Percentiles rank a stretch among this genome's conserved stretches.
phyloP scores from a whole-genome alignment of 2,797 vertebrate genomes.

The Crotalus adamanteus region DNA sequence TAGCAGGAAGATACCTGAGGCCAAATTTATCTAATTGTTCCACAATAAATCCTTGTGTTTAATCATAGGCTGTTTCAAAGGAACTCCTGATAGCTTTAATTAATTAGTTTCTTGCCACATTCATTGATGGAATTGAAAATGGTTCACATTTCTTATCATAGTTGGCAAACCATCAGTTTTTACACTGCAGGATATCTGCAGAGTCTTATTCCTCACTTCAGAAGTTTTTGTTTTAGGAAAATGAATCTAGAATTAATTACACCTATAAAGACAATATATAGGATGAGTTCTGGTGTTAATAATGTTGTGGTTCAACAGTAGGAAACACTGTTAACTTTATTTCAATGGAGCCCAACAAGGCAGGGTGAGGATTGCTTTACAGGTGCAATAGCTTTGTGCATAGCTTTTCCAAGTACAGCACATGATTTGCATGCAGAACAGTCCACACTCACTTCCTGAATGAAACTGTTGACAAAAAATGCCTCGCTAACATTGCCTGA shows the following conservation, averaged over 20 bases:
- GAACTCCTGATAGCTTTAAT: constrained; percentile 56
- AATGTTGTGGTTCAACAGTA: not conserved
- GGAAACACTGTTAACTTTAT: constrained; percentile 1
- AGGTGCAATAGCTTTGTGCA: not conserved
- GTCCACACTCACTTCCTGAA: not conserved
- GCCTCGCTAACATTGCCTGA: not conserved
- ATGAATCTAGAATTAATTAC: constrained; percentile 44
- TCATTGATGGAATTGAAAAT: constrained; percentile 50
- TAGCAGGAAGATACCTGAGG: constrained; percentile 44
- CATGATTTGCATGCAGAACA: not conserved
- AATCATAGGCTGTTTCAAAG: constrained; percentile 59
- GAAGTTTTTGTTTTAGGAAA: constrained; percentile 32
- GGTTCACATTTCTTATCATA: constrained; percentile 38
- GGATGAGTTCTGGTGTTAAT: constrained; percentile 39
- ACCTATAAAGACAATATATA: not conserved
- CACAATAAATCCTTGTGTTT: constrained; percentile 56
- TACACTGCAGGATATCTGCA: not conserved
- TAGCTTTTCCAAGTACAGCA: not conserved
- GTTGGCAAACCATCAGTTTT: constrained; percentile 21
- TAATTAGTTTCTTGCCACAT: constrained; percentile 53
- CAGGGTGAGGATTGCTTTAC: not conserved
- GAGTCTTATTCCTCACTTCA: constrained; percentile 5
- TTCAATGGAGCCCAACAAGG: not conserved
- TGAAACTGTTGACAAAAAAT: not conserved
- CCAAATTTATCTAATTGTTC: constrained; percentile 63